Evolutionary conservation across 2,888 invertebrate species (phyloP).

Genomic region (Orthosia gracilis): DNA sequence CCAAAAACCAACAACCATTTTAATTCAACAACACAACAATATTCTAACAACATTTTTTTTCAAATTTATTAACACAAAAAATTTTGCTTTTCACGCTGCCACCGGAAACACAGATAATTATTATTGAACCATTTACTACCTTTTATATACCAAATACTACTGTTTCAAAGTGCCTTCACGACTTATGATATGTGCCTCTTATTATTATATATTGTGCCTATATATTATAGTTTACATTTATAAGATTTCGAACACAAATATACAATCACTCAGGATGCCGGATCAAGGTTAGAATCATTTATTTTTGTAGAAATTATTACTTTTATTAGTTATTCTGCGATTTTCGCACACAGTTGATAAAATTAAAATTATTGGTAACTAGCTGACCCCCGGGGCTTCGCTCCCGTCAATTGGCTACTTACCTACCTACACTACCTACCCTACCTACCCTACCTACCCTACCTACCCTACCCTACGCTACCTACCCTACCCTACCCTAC

Average conservation of each 20-base stretch:
- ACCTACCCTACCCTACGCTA: no score
- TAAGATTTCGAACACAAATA: slow-evolving; percentile 60
- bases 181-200: slow-evolving; percentile 67
- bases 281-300: slow-evolving; percentile 47
- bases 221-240: slow-evolving; percentile 62
- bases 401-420: no score
- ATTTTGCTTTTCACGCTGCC: slow-evolving; percentile 84
- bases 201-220: slow-evolving; percentile 57
- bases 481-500: no score
- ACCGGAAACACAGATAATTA: slow-evolving; percentile 81
- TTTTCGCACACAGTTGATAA: no score
- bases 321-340: slow-evolving; percentile 35
- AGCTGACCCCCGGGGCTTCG: no score
- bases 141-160: slow-evolving; percentile 60
- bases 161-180: slow-evolving; percentile 78
- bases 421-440: no score
- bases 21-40: background rate
- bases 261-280: slow-evolving; percentile 53
- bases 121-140: slow-evolving; percentile 47
- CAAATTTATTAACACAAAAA: slow-evolving; percentile 40
- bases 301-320: background rate
- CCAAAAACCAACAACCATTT: background rate
- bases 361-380: background rate
- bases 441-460: no score
- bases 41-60: slow-evolving; percentile 25